Base-by-base conservation (phyloP, 2,888 invertebrate species). In the Temnothorax rugatulus region DNA sequence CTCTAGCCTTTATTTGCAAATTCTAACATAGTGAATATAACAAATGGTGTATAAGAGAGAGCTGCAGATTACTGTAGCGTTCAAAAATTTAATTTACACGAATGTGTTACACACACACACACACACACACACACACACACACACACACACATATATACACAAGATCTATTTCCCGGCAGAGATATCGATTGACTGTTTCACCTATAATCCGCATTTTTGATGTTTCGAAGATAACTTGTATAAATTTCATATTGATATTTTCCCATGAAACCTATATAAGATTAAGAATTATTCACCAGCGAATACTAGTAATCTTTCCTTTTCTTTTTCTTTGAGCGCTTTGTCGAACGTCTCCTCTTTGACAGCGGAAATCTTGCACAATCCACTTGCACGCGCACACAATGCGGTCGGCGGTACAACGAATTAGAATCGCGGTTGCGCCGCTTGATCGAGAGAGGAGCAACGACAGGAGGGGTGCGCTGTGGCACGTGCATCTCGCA, bases 401-500 rank as follows among this genome's bases (percentile, higher is more conserved):
- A 76, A 69, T 84, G 63, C 64, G 69, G 61, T 61, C 41, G 64
- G 69, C 75, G 69, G 66, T 74, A 57, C 81, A 75, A 85, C 82
- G 86, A 83, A 86, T 89, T 85, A 86, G 84, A 83, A 86, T 83
- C 74, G 85, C 64, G 85, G 86, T 82, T 83, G 41, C 68, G 29
- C 25, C 34, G 63, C 7, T 69, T 57, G 18, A 41, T 41, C 18
- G 66, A 63, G 34, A 61, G 41, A 63, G 68, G 66, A 68, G 69
- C 63, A 18, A 63, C 68, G 84, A 81, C 61, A 54, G 9, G 52
- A 54, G 63, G 83, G 81, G 66, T 68, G 82, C 71, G 71, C 25
- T 83, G 71, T 84, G 93, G 88, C 93, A 93, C 93, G 93, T 93
- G 92, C 92, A 92, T 90, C 90, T 87, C 79, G 84, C 83, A 90